A percentile compares a stretch with the other conserved stretches of the same genome.
Evolutionary conservation across 2,113 vertebrate species (phyloP).

Genomic region (Cheirogaleus medius): DNA sequence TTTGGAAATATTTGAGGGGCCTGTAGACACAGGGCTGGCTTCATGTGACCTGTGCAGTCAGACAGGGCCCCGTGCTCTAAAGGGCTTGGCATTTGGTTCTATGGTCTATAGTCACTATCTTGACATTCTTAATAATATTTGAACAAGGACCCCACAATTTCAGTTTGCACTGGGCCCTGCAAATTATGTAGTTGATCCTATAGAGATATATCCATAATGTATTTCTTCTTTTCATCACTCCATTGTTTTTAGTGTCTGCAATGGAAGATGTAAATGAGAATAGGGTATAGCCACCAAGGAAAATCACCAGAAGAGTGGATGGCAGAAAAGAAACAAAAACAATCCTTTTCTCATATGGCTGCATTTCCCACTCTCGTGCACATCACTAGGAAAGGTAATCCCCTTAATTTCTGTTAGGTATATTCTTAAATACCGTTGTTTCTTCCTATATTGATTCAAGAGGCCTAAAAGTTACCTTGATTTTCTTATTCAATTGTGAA

Average conservation of each 20-base stretch:
- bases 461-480: background rate
- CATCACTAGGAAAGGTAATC: background rate
- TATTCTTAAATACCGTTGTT: background rate
- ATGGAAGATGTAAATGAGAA: background rate
- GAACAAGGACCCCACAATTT: background rate
- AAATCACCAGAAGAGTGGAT: background rate
- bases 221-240: background rate
- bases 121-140: background rate
- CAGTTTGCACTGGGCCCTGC: background rate
- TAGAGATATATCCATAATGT: background rate
- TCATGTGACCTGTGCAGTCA: background rate
- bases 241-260: background rate
- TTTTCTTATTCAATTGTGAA: background rate
- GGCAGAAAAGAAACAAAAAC: background rate
- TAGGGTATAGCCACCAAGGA: background rate
- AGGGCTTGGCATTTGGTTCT: background rate
- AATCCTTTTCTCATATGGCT: background rate
- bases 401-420: background rate
- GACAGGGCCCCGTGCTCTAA: background rate
- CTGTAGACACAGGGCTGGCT: background rate
- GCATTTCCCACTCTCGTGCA: background rate
- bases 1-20: background rate
- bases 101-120: background rate
- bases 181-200: background rate
- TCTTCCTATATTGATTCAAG: background rate